Percentiles rank a stretch among this genome's conserved stretches.
These are phyloP conservation scores for Drosophila ambigua DNA, from an alignment of 1,140 invertebrate genomes.

Conservation along the genomic window DNA sequence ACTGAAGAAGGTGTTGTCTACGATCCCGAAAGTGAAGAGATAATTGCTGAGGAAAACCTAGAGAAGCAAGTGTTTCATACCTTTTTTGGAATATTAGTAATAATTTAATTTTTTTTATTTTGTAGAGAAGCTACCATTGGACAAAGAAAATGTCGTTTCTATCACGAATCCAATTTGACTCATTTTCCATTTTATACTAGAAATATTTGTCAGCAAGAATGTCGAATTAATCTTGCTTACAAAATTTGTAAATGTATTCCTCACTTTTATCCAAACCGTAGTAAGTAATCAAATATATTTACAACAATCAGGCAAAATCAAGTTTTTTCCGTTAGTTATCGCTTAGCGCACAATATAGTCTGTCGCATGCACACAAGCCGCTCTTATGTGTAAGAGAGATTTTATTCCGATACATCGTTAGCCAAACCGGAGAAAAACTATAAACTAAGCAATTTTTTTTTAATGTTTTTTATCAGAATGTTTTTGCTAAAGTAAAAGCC, in stretches of 20 bases:
- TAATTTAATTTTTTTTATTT: background rate
- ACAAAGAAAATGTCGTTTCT: slow-evolving; percentile 85
- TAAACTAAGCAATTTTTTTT: too few species aligned
- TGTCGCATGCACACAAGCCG: too few species aligned
- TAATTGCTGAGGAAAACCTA: slow-evolving; percentile 62
- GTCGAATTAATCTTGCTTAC: slow-evolving; percentile 86
- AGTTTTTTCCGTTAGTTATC: too few species aligned
- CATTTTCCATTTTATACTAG: slow-evolving; percentile 87
- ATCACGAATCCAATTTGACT: slow-evolving; percentile 86
- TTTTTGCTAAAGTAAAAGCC: too few species aligned
- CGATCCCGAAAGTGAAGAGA: slow-evolving; percentile 55
- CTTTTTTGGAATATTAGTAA: background rate
- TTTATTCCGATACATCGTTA: too few species aligned
- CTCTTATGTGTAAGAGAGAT: too few species aligned
- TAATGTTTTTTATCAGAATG: too few species aligned
- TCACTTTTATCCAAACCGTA: slow-evolving; percentile 85
- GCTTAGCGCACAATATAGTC: too few species aligned
- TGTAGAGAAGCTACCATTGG: slow-evolving; percentile 54
- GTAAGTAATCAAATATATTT: slow-evolving; percentile 39
- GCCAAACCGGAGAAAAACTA: too few species aligned
- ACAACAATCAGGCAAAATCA: too few species aligned
- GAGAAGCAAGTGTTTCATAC: slow-evolving; percentile 32
- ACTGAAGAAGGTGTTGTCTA: slow-evolving; percentile 63
- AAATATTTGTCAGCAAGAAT: slow-evolving; percentile 88
- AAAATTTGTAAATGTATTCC: slow-evolving; percentile 87